phyloP scores from a whole-genome alignment of 2,797 vertebrate genomes.

The Pseudochromis fuscus region DNA sequence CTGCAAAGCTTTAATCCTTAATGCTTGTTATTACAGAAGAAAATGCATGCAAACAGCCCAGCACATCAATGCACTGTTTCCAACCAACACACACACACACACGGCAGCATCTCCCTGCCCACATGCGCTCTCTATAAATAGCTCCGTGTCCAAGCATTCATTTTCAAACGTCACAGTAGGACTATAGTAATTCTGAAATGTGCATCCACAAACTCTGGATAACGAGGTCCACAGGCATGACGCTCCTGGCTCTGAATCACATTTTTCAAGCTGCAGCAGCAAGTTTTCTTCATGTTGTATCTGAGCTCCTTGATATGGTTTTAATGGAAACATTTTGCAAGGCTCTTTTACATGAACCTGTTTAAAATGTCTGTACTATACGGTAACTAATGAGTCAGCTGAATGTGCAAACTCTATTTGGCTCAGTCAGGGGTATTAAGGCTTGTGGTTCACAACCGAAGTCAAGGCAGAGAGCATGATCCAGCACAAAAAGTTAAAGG shows the following conservation, averaged over 20 bases:
- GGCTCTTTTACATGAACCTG: too few relatives aligned
- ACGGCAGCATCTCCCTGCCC: slow-evolving; percentile 51
- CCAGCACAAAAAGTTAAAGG: neutral
- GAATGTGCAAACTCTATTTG: neutral
- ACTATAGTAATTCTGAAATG: slow-evolving; percentile 40
- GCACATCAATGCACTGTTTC: slow-evolving; percentile 35
- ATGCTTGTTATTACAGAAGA: slow-evolving; percentile 24
- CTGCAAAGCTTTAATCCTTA: slow-evolving; percentile 29
- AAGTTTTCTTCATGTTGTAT: neutral
- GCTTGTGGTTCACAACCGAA: too few relatives aligned
- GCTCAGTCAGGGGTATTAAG: neutral
- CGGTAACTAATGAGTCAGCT: neutral
- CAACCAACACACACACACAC: slow-evolving; percentile 53
- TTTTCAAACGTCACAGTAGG: slow-evolving; percentile 56
- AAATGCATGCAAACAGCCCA: slow-evolving; percentile 38
- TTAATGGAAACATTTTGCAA: too few relatives aligned
- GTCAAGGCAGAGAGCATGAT: too few relatives aligned
- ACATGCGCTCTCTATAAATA: slow-evolving; percentile 66
- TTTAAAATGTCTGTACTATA: too few relatives aligned
- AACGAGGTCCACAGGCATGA: slow-evolving; percentile 32
- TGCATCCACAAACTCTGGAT: slow-evolving; percentile 40
- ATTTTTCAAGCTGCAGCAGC: slow-evolving; percentile 7
- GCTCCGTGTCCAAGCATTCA: slow-evolving; percentile 61
- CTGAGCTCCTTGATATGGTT: neutral
- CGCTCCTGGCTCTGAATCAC: slow-evolving; percentile 23